phyloP scores from a whole-genome alignment of 2,113 vertebrate genomes.

The Notothenia coriiceps region DNA sequence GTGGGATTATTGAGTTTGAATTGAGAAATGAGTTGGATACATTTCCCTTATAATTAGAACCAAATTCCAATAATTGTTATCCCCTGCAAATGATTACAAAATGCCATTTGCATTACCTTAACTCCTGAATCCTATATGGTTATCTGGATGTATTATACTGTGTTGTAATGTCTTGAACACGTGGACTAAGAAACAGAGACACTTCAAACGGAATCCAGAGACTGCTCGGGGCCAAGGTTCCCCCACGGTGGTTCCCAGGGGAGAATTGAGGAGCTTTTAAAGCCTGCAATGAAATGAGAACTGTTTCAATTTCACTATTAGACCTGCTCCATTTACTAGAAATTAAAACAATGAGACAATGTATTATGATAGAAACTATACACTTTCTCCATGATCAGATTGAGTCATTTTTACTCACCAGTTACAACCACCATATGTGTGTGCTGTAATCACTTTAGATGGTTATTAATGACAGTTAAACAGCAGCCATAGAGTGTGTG shows the following conservation, averaged over 20 bases:
- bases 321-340: conserved; percentile 49
- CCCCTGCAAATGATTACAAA: neutral
- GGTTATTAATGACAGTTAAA: conserved; percentile 26
- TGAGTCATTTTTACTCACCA: neutral
- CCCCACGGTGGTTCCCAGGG: conserved; percentile 27
- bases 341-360: conserved; percentile 42
- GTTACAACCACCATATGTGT: neutral
- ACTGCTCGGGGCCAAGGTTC: conserved; percentile 31
- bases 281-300: conserved; percentile 33
- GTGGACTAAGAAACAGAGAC: conserved; percentile 29
- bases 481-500: conserved; percentile 6
- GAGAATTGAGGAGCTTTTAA: conserved; percentile 33
- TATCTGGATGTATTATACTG: neutral
- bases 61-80: neutral
- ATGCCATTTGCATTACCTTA: neutral
- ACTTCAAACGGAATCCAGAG: conserved; percentile 43
- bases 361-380: conserved; percentile 27
- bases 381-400: conserved; percentile 5
- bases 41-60: neutral
- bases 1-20: neutral
- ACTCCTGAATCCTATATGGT: neutral
- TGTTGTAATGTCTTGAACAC: conserved; percentile 2
- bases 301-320: conserved; percentile 57
- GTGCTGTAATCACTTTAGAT: neutral
- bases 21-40: neutral